Base-by-base conservation (phyloP, 2,113 vertebrate species). In the Hyperopisus bebe region DNA sequence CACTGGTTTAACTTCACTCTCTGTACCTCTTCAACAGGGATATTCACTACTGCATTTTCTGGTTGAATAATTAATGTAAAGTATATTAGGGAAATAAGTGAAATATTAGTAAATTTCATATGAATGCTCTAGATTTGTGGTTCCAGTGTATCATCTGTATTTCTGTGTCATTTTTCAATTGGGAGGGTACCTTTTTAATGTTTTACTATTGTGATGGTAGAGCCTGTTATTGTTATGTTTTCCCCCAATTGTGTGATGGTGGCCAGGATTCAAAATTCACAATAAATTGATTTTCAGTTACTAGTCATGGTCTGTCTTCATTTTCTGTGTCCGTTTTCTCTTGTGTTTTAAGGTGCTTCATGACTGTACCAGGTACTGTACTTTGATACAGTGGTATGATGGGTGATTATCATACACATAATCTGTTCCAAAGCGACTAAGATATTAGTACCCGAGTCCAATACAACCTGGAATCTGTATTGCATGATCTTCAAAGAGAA, bases 281-380 rank as follows among this genome's bases (percentile, higher is more conserved):
- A 89, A 89, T 89, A 89, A 89, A 89, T 39, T 82, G 89, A 83
- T 84, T 89, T 89, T 85, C 80, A 84, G 80, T 89, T 89, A 70
- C 62, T 70, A 27, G 77, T 48, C 44, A 48, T 58, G 46, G 50
- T 55, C 21, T 9, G 19, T 82, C 8, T 66, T 44, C 1, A 88
- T 88, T 66, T 24, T 5, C 53, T 42, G 2, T 58, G 44, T 85
- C 13, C 0, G 19, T 47, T 19, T 86, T 46, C 55, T 13, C 13
- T 47, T 24, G 17, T 84, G 17, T n/a, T 84, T 77, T 77, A 27
- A 9, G 35, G 82, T 84, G 5, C 70, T 77, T 77, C 11, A 5
- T 2, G 1, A 66, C 9, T 66, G n/a, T n/a, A 27, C 62, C 62
- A n/a, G 58, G 58, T 27, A 66, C n/a, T n/a, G 24, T 66, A 66